phyloP scores from a whole-genome alignment of 1,140 invertebrate genomes.

The Calliopsis andreniformis region DNA sequence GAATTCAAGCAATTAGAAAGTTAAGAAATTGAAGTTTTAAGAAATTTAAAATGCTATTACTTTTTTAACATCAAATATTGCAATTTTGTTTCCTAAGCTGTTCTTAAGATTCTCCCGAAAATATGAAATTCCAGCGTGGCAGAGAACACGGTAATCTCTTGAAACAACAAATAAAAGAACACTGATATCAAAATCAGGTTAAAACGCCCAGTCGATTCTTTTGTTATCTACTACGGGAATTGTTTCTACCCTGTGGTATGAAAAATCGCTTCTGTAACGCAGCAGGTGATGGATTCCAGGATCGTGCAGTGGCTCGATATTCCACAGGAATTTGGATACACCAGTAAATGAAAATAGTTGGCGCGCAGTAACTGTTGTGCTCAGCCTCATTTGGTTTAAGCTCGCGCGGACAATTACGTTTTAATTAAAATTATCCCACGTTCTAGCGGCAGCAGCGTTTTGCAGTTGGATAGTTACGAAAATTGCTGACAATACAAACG shows the following conservation, averaged over 20 bases:
- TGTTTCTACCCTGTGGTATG: too few relatives aligned
- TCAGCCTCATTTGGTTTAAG: not conserved
- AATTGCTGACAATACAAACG: not conserved
- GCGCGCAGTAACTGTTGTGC: not conserved
- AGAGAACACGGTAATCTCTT: too few relatives aligned
- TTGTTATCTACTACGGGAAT: too few relatives aligned
- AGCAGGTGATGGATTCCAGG: not conserved
- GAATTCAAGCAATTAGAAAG: too few relatives aligned
- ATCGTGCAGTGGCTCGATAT: not conserved
- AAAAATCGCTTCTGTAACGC: too few relatives aligned
- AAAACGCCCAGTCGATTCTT: slow-evolving; percentile 9
- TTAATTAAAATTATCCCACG: slow-evolving; percentile 43
- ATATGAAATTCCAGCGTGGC: too few relatives aligned
- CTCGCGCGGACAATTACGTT: slow-evolving; percentile 21
- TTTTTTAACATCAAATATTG: too few relatives aligned
- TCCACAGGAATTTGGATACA: not conserved
- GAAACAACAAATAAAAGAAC: not conserved
- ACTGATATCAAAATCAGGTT: not conserved
- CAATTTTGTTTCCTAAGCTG: too few relatives aligned
- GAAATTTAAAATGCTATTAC: too few relatives aligned
- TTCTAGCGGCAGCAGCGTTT: not conserved
- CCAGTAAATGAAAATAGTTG: slow-evolving; percentile 35
- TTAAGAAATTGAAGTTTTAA: too few relatives aligned
- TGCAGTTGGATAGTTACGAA: not conserved
- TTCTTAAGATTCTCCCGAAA: too few relatives aligned